These are phyloP conservation scores for Tympanoctomys barrerae DNA, from an alignment of 2,797 vertebrate species.

Conservation along the genomic window DNA sequence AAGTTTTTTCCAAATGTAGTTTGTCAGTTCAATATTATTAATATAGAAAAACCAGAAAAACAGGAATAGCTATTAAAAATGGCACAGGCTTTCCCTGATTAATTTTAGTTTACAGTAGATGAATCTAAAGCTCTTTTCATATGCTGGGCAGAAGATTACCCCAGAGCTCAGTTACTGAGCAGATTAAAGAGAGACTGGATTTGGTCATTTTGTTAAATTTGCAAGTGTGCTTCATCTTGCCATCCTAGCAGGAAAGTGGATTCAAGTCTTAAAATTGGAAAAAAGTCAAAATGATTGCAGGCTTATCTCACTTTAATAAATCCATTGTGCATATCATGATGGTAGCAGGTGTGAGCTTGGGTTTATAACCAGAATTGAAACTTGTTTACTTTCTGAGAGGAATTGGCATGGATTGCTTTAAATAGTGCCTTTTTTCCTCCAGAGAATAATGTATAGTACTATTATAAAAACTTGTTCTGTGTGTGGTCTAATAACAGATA, in stretches of 20 bases:
- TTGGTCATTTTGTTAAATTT: conserved; percentile 65
- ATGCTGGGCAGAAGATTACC: conserved; percentile 43
- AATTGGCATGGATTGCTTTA: background rate
- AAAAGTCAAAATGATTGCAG: background rate
- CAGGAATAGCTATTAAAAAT: conserved; percentile 46
- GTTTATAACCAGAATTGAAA: background rate
- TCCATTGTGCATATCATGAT: background rate
- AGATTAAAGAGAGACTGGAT: conserved; percentile 68
- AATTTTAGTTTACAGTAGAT: conserved; percentile 53
- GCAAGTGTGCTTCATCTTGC: background rate
- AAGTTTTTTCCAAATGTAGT: background rate
- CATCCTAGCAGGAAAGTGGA: conserved; percentile 57
- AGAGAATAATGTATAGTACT: background rate
- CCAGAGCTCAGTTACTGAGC: conserved; percentile 61
- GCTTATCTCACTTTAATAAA: background rate
- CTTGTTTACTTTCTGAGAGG: background rate
- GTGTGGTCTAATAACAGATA: background rate
- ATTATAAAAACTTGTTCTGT: background rate
- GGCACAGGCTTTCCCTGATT: conserved; percentile 53
- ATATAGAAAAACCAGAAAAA: conserved; percentile 41
- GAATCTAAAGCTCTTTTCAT: conserved; percentile 52
- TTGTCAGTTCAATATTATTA: conserved; percentile 50
- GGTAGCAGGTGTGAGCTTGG: background rate
- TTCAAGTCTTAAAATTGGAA: conserved; percentile 44
- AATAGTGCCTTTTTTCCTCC: background rate